Evolutionary conservation across 1,140 invertebrate genomes (phyloP), one percentile per base, ranked within the genome.

Genomic region (Ostrea edulis): DNA sequence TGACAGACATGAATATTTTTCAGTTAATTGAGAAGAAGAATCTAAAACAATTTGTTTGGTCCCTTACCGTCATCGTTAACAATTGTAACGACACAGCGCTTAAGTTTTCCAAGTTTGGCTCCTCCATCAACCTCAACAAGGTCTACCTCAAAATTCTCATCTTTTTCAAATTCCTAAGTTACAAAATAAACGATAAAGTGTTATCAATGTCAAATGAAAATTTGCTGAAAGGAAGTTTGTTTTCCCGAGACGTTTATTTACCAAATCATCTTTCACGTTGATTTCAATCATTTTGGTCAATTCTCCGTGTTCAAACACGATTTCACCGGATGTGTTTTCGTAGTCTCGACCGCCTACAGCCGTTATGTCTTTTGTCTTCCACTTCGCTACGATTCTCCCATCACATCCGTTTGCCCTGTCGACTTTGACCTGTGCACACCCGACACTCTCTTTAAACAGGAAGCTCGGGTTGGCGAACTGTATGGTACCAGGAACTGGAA

Each of bases 101-200:
- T 96, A 44, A 96, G 94, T 84, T 95, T 93, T 29, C 96, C 96
- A 9, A 97, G 90, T 88, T 94, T 95, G 9, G 96, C 96, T 20
- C 96, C 96, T 35, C 95, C 95, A 35, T 93, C 94, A 0, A 96
- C 93, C n/a, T 96, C 95, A 89, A 94, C 95, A 2, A 97, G 90
- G 90, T 95, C 95, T n/a, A 97, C 92, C 92, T 96, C 96, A 93
- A 97, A 97, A 91, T 96, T 96, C 93, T 97, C 96, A 92, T 97
- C 96, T 93, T 97, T 97, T 92, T 97, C 96, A 25, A 96, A 95
- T 55, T 96, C 95, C 94, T 94, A 90, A 92, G 85, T 44, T 25
- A 84, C 4, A 29, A 82, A n/a, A 82, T n/a, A 54, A 20, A 62
- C 8, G 35, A 53, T 12, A 55, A 12, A 22, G 2, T 44, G 17